Conservation (phyloP, 2,797 vertebrate species). For the Nyctalus aviator region DNA sequence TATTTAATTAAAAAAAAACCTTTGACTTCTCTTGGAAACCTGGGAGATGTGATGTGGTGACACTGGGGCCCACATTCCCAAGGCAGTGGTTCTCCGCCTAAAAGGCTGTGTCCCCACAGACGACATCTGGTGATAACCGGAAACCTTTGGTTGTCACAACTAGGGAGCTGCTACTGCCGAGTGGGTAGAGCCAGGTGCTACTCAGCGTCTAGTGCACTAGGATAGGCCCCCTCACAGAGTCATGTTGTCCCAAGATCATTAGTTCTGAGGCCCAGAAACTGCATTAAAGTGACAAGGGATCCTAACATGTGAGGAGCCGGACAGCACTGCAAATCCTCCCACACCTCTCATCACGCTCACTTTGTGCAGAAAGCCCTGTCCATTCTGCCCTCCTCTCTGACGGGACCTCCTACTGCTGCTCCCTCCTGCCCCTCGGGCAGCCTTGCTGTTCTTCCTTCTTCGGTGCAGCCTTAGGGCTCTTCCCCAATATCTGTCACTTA, state of each 20-base stretch:
- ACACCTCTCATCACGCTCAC: not conserved
- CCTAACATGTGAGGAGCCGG: not conserved
- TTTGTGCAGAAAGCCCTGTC: not conserved
- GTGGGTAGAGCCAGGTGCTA: not conserved
- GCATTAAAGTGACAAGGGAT: not conserved
- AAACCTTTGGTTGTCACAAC: not conserved
- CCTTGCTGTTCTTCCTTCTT: not conserved
- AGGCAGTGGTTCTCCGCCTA: not conserved
- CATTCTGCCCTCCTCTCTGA: fast-evolving
- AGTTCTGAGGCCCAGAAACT: not conserved
- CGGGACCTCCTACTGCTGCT: not conserved
- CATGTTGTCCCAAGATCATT: not conserved
- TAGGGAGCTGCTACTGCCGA: not conserved
- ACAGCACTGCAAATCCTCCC: no score
- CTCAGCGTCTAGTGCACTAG: fast-evolving
- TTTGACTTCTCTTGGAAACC: not conserved
- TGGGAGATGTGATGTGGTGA: not conserved
- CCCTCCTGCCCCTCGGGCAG: not conserved
- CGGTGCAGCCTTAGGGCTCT: not conserved
- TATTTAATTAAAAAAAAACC: no score
- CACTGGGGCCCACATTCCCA: not conserved
- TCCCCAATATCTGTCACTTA: no score
- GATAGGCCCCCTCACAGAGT: not conserved
- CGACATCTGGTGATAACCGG: not conserved
- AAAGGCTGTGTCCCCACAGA: not conserved